Evolutionary conservation across 2,797 vertebrate genomes (phyloP).

Genomic region (Emys orbicularis): DNA sequence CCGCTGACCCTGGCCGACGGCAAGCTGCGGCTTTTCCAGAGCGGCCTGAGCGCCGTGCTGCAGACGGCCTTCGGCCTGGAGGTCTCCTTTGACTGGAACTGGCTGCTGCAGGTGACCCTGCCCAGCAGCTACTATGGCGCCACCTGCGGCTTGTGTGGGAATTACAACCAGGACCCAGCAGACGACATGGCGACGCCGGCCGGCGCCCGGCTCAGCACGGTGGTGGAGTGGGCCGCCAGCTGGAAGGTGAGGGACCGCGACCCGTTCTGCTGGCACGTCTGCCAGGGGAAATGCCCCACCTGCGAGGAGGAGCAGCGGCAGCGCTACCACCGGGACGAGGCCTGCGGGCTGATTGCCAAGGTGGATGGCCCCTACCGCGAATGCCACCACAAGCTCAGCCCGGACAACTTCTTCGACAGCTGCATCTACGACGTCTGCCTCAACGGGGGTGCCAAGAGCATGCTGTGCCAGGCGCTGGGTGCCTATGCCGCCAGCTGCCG

Average conservation of each 20-base stretch:
- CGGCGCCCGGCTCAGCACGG: conserved; percentile 46
- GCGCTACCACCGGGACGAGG: conserved; percentile 47
- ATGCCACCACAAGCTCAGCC: conserved; percentile 76
- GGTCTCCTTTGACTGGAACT: conserved; percentile 81
- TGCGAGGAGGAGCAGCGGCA: conserved; percentile 62
- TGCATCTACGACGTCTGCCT: conserved; percentile 85
- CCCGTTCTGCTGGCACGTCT: conserved; percentile 79
- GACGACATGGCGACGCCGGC: conserved; percentile 78
- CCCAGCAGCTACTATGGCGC: conserved; percentile 77
- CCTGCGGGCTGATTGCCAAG: conserved; percentile 78
- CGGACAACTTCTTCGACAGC: conserved; percentile 76
- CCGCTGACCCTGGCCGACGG: conserved; percentile 68
- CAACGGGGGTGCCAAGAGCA: conserved; percentile 66
- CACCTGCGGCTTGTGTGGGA: conserved; percentile 83
- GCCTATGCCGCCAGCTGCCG: conserved; percentile 80
- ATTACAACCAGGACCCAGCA: conserved; percentile 76
- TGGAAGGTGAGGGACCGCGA: conserved; percentile 79
- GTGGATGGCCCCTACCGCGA: conserved; percentile 76
- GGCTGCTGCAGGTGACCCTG: conserved; percentile 74
- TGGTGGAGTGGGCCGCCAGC: conserved; percentile 77
- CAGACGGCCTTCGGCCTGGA: conserved; percentile 76
- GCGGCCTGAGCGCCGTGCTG: conserved; percentile 69
- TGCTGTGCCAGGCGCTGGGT: conserved; percentile 80
- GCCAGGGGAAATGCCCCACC: conserved; percentile 76
- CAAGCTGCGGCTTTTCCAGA: conserved; percentile 61